phyloP scores from a whole-genome alignment of 2,797 vertebrate species.

The Argyrosomus regius region DNA sequence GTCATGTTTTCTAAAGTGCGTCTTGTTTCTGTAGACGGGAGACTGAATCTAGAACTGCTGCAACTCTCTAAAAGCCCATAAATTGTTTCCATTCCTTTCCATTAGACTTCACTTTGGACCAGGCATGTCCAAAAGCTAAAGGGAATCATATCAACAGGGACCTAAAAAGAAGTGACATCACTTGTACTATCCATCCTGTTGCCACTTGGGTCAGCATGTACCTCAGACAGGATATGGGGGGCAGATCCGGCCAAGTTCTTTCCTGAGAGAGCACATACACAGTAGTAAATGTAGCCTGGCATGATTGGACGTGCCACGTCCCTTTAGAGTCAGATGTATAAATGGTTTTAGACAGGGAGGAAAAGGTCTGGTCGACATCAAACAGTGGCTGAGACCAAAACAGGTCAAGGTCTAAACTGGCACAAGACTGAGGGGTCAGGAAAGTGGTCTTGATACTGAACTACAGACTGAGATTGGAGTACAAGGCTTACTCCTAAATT shows the following conservation, averaged over 20 bases:
- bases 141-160: not conserved
- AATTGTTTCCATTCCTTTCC: not conserved
- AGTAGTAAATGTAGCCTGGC: constrained; percentile 30
- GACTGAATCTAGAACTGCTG: not conserved
- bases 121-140: not conserved
- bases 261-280: constrained; percentile 1
- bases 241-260: constrained; percentile 8
- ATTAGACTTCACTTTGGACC: not conserved
- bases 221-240: constrained; percentile 5
- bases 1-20: not conserved
- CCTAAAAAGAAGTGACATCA: not conserved
- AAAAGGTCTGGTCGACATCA: constrained; percentile 17
- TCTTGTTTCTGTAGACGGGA: not conserved
- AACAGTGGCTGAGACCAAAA: not conserved
- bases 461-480: not conserved
- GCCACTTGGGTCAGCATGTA: not conserved
- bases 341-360: constrained; percentile 31
- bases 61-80: not conserved
- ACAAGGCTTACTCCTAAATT: no score
- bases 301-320: constrained; percentile 4
- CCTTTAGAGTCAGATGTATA: constrained; percentile 15
- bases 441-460: not conserved
- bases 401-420: constrained; percentile 2
- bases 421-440: not conserved
- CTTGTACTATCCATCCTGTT: not conserved